Conservation (phyloP, 2,888 invertebrate genomes). For the Argyresthia albistria region DNA sequence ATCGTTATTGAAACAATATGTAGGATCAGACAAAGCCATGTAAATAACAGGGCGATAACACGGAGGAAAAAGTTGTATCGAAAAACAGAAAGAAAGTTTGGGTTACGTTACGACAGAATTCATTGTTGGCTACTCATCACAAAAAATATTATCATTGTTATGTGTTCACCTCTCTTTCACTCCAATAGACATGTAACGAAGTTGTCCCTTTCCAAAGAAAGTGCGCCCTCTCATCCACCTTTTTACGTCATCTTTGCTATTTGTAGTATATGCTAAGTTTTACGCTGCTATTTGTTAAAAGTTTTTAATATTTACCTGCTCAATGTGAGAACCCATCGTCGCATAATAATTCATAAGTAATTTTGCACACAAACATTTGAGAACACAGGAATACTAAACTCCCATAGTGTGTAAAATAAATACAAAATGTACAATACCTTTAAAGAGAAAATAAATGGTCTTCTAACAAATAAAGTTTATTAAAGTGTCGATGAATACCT, state of each 20-base stretch:
- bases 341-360: no score
- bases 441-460: no score
- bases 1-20: no score
- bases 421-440: no score
- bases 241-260: conserved; percentile 41
- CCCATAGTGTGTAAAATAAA: no score
- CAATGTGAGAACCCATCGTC: no score
- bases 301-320: neutral
- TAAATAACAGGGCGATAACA: no score
- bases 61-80: conserved; percentile 1
- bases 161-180: conserved; percentile 34
- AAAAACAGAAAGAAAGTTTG: conserved; percentile 59
- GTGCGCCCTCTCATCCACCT: conserved; percentile 45
- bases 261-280: neutral
- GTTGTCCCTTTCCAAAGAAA: conserved; percentile 51
- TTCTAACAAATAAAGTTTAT: no score
- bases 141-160: conserved; percentile 45
- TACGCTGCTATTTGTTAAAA: neutral
- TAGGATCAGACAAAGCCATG: no score
- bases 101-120: conserved; percentile 35
- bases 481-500: no score
- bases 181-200: conserved; percentile 12
- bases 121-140: conserved; percentile 27
- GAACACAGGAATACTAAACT: no score
- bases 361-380: no score